Conservation (phyloP, 2,797 vertebrate genomes). For the Xenentodon cancila region DNA sequence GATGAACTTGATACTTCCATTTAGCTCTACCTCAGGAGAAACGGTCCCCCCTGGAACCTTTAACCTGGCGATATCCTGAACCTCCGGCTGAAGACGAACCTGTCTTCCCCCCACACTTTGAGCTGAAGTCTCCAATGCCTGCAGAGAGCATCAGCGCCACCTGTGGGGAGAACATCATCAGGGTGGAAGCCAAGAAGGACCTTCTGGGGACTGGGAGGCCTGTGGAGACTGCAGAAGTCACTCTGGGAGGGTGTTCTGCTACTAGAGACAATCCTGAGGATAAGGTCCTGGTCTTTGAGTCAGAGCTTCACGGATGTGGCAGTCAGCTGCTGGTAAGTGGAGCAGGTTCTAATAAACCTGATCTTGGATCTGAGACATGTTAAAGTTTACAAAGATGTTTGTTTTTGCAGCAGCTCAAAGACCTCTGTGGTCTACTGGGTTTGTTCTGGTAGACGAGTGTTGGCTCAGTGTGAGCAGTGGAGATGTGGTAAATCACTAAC, state of each 20-base stretch:
- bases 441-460: too few species aligned
- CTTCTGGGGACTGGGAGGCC: conserved; percentile 62
- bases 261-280: conserved; percentile 20
- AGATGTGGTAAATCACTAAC: too few species aligned
- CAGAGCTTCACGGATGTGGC: conserved; percentile 62
- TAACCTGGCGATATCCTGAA: conserved; percentile 11
- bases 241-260: conserved; percentile 55
- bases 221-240: conserved; percentile 48
- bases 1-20: too few species aligned
- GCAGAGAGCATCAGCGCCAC: conserved; percentile 27
- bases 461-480: too few species aligned
- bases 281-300: conserved; percentile 62
- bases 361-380: too few species aligned
- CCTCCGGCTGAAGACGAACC: conserved; percentile 9
- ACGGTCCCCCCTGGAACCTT: not conserved
- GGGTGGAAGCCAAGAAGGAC: conserved; percentile 65
- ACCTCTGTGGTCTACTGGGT: too few species aligned
- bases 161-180: conserved; percentile 51
- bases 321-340: conserved; percentile 63
- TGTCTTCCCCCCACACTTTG: conserved; percentile 4
- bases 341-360: too few species aligned
- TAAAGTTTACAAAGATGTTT: too few species aligned
- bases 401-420: too few species aligned
- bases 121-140: not conserved
- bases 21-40: conserved; percentile 10